phyloP scores from a whole-genome alignment of 1,140 invertebrate genomes.

The Caerostris darwini region DNA sequence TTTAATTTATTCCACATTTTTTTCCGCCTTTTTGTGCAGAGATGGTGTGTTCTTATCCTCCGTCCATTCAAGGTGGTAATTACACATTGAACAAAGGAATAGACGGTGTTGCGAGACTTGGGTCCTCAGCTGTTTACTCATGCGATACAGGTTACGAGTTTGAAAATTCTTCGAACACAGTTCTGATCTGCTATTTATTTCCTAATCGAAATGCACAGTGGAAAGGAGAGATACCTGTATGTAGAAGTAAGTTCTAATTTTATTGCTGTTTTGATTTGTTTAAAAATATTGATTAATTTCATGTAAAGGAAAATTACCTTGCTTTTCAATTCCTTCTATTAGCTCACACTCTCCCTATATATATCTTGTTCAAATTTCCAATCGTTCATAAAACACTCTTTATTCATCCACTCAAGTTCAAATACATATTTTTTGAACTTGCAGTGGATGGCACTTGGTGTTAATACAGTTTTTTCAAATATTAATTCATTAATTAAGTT shows the following conservation, averaged over 20 bases:
- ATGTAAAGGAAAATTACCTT: too few relatives aligned
- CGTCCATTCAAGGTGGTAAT: neutral
- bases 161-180: neutral
- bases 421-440: too few relatives aligned
- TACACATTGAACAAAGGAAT: neutral
- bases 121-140: neutral
- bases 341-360: too few relatives aligned
- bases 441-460: too few relatives aligned
- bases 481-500: too few relatives aligned
- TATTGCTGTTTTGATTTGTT: neutral
- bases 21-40: neutral
- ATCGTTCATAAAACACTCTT: too few relatives aligned
- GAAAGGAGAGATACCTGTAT: neutral
- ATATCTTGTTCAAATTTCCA: too few relatives aligned
- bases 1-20: neutral
- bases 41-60: conserved; percentile 56
- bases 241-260: conserved; percentile 20
- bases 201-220: neutral
- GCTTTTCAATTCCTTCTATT: too few relatives aligned
- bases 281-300: neutral
- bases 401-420: too few relatives aligned
- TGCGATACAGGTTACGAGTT: conserved; percentile 56
- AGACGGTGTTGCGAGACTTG: neutral
- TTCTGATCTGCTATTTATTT: neutral
- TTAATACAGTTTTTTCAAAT: too few relatives aligned